phyloP scores from a whole-genome alignment of 2,113 vertebrate genomes.

The Apodemus sylvaticus region DNA sequence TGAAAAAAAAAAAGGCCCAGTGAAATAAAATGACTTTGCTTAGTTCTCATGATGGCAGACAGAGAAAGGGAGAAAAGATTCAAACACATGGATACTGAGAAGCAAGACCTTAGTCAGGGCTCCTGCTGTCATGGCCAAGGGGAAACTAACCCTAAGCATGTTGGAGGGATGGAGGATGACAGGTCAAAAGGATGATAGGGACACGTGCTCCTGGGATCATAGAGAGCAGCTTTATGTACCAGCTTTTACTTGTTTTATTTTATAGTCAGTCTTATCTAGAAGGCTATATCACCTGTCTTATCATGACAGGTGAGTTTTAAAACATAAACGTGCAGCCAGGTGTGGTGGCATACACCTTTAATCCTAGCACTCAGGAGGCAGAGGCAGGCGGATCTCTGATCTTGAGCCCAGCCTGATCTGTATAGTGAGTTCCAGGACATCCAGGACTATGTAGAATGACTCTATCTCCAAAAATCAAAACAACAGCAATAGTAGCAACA shows the following conservation, averaged over 20 bases:
- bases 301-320: not conserved
- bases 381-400: not conserved
- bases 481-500: not conserved
- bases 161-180: not conserved
- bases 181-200: not conserved
- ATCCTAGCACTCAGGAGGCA: not conserved
- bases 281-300: too few relatives aligned
- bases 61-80: not conserved
- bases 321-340: not conserved
- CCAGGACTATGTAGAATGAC: not conserved
- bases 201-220: not conserved
- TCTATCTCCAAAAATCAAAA: not conserved
- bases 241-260: not conserved
- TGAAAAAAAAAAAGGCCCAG: not conserved
- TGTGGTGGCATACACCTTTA: not conserved
- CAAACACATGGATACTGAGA: not conserved
- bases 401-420: not conserved
- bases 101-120: not conserved
- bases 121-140: not conserved
- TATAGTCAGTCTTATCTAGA: not conserved
- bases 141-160: not conserved
- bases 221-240: not conserved
- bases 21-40: not conserved
- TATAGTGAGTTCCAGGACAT: not conserved
- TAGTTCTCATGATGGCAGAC: not conserved